phyloP scores from a whole-genome alignment of 1,140 invertebrate genomes.

The Drosophila orosa region DNA sequence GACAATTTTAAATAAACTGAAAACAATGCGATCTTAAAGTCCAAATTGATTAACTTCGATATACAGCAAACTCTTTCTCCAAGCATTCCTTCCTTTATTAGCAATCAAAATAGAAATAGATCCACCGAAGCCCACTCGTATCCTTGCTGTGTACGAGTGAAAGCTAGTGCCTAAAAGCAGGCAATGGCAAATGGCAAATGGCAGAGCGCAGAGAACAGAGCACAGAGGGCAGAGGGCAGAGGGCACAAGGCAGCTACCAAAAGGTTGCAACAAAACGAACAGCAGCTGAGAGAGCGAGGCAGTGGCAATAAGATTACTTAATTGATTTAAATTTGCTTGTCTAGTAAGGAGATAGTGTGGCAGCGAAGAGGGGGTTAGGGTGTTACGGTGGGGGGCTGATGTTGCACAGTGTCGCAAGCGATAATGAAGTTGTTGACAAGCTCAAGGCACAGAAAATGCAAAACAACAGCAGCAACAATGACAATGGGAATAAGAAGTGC shows the following conservation, averaged over 20 bases:
- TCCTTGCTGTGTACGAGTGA: slow-evolving; percentile 15
- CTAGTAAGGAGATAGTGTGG: slow-evolving; percentile 43
- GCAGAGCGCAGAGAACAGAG: slow-evolving; percentile 47
- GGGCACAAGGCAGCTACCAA: slow-evolving; percentile 11
- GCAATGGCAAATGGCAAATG: slow-evolving; percentile 44
- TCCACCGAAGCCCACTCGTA: background rate
- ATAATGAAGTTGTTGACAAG: slow-evolving; percentile 82
- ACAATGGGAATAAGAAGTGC: slow-evolving; percentile 46
- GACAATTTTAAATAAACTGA: background rate
- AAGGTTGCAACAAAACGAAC: slow-evolving; percentile 19
- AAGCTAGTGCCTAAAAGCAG: slow-evolving; percentile 60
- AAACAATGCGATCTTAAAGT: background rate
- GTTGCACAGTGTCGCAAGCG: slow-evolving; percentile 69
- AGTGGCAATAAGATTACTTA: slow-evolving; percentile 79
- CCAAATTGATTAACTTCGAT: background rate
- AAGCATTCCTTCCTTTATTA: background rate
- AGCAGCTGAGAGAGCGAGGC: slow-evolving; percentile 26
- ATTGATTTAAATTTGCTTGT: slow-evolving; percentile 82
- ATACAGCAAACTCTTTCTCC: background rate
- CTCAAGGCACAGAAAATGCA: slow-evolving; percentile 61
- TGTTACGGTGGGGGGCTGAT: slow-evolving; percentile 18
- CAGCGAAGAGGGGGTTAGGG: background rate
- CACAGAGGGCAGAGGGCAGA: slow-evolving; percentile 7
- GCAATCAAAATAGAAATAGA: background rate
- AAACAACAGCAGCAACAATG: slow-evolving; percentile 53